These are phyloP conservation scores for Ceraclea dissimilis DNA, from an alignment of 2,888 invertebrate genomes.

Conservation along the genomic window DNA sequence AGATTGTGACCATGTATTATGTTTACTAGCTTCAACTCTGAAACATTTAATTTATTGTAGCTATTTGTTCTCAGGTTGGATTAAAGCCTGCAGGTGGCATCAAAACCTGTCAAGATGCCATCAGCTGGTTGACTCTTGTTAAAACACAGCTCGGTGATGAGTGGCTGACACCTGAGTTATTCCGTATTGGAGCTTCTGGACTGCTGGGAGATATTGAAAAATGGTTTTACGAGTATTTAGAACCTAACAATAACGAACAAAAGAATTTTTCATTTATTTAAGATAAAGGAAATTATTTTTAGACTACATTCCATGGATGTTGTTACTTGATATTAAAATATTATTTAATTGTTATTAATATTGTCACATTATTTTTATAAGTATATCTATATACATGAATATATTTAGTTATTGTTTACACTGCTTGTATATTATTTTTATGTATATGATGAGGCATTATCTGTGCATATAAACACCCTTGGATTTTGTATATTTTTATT, in stretches of 20 bases:
- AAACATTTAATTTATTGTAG: too few species aligned
- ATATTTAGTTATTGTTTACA: too few species aligned
- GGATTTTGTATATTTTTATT: conserved; percentile 1
- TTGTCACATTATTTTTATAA: too few species aligned
- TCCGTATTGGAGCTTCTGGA: conserved; percentile 93
- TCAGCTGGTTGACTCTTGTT: conserved; percentile 80
- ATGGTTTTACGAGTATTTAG: conserved; percentile 38
- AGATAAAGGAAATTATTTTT: not conserved
- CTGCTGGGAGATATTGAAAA: conserved; percentile 72
- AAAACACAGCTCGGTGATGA: conserved; percentile 76
- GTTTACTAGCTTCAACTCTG: too few species aligned
- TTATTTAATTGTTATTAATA: too few species aligned
- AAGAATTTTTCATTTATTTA: conserved; percentile 4
- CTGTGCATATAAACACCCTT: too few species aligned
- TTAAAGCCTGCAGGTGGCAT: conserved; percentile 98
- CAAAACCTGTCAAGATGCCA: conserved; percentile 72
- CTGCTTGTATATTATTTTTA: too few species aligned
- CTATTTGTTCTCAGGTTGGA: conserved; percentile 73
- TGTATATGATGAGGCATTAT: too few species aligned
- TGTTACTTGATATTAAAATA: conserved; percentile 2
- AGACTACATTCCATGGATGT: conserved; percentile 18
- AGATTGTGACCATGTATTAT: too few species aligned
- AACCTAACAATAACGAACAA: not conserved
- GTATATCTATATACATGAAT: too few species aligned
- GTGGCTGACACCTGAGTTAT: conserved; percentile 74